Base-by-base conservation (phyloP, 2,888 invertebrate genomes). In the Chirona hameri region DNA sequence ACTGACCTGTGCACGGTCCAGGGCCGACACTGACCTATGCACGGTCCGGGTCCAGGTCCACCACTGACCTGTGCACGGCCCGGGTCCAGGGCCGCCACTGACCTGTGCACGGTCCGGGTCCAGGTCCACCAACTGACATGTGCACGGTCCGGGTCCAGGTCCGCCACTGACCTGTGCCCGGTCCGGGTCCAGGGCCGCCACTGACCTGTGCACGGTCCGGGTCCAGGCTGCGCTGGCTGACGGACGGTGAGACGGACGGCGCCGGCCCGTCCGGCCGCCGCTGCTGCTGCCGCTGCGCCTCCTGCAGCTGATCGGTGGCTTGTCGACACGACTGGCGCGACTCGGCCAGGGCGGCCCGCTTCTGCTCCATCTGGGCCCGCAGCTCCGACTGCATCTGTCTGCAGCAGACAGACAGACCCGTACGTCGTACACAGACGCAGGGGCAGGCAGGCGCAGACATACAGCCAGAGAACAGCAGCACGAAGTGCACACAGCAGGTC, bases 251-350 rank as follows among this genome's bases (percentile, higher is more conserved):
- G 1, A 29, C 21, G 15, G 27, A n/a, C 81, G 65, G 46, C 72
- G 31, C 88, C 85, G 89, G 88, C 2, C 88, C 85, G 21, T 87
- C 86, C 86, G 89, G 87, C 85, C 89, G 89, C 86, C 87, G 87
- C 86, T 88, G 88, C 86, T 89, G 88, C 21, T 89, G 87, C 7
- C 89, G 85, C 86, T 90, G 89, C 10, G 88, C 87, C 86, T 89
- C 88, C 46, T 89, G 85, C 86, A 89, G 89, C 86, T 89, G 89
- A 84, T 90, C 89, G 85, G 89, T 89, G n/a, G 89, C 89, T 87
- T 89, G 88, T 85, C 89, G 88, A 89, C 89, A 89, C 5, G 89
- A 89, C 83, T 88, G 87, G 85, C 89, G 89, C 84, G 89, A 84
- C 81, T 88, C 88, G 81, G 87, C 87, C 84, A 89, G 89, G 24